Conservation (phyloP, 2,113 vertebrate genomes). For the Saccopteryx leptura region DNA sequence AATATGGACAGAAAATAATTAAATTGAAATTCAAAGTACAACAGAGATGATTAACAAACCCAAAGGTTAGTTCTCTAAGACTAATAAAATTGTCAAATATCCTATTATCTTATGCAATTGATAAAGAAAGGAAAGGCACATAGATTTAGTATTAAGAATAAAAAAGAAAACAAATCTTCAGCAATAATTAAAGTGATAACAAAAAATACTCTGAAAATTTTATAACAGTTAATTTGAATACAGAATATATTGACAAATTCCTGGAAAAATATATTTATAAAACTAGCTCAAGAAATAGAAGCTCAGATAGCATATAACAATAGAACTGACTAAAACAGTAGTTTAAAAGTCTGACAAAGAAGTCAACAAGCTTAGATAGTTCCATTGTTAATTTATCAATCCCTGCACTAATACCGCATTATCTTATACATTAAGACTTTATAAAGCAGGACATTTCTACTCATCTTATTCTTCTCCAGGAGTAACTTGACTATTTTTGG, state of each 20-base stretch:
- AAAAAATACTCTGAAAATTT: conserved; percentile 16
- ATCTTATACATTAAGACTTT: background rate
- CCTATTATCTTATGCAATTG: background rate
- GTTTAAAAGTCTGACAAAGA: background rate
- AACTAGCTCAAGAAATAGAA: background rate
- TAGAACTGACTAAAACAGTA: background rate
- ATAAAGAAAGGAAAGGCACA: background rate
- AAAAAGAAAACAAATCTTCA: background rate
- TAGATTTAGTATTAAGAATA: background rate
- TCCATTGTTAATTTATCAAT: no score
- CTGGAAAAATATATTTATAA: background rate
- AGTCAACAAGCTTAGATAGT: no score
- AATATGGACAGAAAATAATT: background rate
- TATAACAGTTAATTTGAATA: background rate
- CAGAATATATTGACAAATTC: background rate
- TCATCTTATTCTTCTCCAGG: background rate
- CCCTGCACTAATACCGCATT: no score
- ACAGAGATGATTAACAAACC: background rate
- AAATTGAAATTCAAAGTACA: background rate
- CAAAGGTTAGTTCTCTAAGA: background rate
- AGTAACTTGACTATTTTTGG: background rate
- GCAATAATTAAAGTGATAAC: background rate
- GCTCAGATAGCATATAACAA: background rate
- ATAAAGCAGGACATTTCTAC: background rate
- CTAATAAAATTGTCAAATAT: background rate